A percentile compares a stretch with the other conserved stretches of the same genome.
Conservation (phyloP, 2,797 vertebrate species). For the Tympanoctomys barrerae region DNA sequence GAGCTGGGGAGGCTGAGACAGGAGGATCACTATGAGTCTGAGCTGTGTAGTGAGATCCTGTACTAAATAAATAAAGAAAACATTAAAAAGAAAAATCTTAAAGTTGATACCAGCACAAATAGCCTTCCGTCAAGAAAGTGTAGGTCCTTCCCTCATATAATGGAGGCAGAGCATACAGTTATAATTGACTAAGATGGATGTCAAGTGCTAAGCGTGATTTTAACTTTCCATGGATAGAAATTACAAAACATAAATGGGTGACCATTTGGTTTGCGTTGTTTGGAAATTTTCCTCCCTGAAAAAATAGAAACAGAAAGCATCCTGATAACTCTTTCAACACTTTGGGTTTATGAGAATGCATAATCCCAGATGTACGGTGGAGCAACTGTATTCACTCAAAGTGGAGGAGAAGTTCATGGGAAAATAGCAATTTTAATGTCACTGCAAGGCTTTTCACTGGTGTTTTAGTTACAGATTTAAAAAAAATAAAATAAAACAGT, state of each 20-base stretch:
- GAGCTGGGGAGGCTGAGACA: no score
- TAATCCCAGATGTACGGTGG: neutral
- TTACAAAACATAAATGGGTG: neutral
- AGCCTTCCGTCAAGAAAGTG: neutral
- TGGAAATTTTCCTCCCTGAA: neutral
- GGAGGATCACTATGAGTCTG: no score
- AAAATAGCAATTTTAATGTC: conserved; percentile 83
- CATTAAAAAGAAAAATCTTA: neutral
- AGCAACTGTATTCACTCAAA: conserved; percentile 71
- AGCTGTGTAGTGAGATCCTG: no score
- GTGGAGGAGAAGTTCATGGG: conserved; percentile 80
- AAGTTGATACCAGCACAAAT: neutral
- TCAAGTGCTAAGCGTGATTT: neutral
- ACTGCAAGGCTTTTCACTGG: conserved; percentile 64
- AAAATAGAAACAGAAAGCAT: conserved; percentile 45
- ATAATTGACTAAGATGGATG: neutral
- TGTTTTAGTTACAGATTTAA: conserved; percentile 81
- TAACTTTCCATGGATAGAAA: conserved; percentile 25
- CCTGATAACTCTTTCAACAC: conserved; percentile 10
- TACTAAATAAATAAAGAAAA: no score
- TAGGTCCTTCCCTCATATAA: neutral
- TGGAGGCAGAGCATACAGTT: neutral
- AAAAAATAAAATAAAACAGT: conserved; percentile 36
- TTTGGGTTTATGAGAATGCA: neutral
- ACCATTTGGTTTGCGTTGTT: conserved; percentile 58